A percentile compares a stretch with the other conserved stretches of the same genome.
phyloP scores from a whole-genome alignment of 2,888 invertebrate genomes.

The Drosophila seclusa region DNA sequence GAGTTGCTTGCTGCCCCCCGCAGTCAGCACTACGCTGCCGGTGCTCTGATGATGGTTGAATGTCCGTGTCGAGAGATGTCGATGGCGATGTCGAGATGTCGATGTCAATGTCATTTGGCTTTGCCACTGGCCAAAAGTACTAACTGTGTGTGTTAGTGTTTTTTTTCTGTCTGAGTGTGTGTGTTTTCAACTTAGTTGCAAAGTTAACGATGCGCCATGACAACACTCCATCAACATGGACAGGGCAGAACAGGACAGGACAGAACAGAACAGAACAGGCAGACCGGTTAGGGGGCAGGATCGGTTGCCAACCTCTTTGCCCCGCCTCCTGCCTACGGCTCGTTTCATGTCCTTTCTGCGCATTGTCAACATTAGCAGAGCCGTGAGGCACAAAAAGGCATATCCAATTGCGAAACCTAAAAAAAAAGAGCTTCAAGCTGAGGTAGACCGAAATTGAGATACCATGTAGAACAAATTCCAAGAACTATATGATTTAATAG shows the following conservation, averaged over 20 bases:
- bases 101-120: conserved; percentile 65
- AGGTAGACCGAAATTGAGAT: background rate
- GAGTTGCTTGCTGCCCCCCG: conserved; percentile 11
- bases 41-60: conserved; percentile 64
- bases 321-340: conserved; percentile 6
- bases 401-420: conserved; percentile 71
- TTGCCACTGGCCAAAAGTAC: conserved; percentile 29
- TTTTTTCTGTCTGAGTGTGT: conserved; percentile 13
- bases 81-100: conserved; percentile 61
- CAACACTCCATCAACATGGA: conserved; percentile 63
- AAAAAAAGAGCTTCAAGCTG: background rate
- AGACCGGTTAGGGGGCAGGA: conserved; percentile 40
- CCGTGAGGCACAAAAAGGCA: conserved; percentile 75
- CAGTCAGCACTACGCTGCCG: background rate
- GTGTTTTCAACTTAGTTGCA: conserved; percentile 55
- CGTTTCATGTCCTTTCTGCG: conserved; percentile 71
- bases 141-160: conserved; percentile 8
- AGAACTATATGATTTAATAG: background rate
- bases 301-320: conserved; percentile 3
- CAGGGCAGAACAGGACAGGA: conserved; percentile 2
- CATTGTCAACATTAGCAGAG: conserved; percentile 76
- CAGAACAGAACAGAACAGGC: background rate
- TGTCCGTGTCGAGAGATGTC: conserved; percentile 63
- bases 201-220: conserved; percentile 65
- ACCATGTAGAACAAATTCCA: background rate